Percentiles rank a stretch among this genome's conserved stretches.
These are phyloP conservation scores for Drosophila kuntzei DNA, from an alignment of 2,888 invertebrate genomes.

Conservation along the genomic window DNA sequence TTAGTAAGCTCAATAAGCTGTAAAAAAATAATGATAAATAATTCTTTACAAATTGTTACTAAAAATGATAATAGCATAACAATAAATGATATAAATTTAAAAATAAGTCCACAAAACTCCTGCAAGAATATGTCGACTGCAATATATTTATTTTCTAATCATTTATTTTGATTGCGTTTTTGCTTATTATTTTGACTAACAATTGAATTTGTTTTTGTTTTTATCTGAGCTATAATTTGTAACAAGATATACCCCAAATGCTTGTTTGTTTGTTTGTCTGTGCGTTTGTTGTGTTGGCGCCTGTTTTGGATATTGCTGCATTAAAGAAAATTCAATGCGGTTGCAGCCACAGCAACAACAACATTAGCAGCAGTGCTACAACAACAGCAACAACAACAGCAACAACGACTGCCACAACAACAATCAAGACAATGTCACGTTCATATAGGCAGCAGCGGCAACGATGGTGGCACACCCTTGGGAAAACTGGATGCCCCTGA, in stretches of 20 bases:
- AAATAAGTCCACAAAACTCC: not conserved
- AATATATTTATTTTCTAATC: constrained; percentile 1
- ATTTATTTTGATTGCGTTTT: constrained; percentile 14
- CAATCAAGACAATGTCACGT: constrained; percentile 91
- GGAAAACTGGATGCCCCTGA: constrained; percentile 88
- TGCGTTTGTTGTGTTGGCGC: constrained; percentile 84
- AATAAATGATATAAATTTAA: not conserved
- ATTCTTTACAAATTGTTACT: not conserved
- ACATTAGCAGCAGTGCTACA: constrained; percentile 28
- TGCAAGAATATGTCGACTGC: not conserved
- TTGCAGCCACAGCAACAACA: constrained; percentile 71
- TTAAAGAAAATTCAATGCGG: constrained; percentile 85
- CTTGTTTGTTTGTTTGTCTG: constrained; percentile 67
- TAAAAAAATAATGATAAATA: no score
- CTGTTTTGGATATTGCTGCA: constrained; percentile 84
- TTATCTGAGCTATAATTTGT: constrained; percentile 38
- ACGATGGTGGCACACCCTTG: constrained; percentile 86
- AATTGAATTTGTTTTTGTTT: constrained; percentile 26
- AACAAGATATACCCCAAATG: constrained; percentile 30
- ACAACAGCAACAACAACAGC: constrained; percentile 55
- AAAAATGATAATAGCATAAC: not conserved
- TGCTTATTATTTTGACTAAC: constrained; percentile 52
- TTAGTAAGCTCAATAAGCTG: no score
- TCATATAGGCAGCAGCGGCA: constrained; percentile 93
- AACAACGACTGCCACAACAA: constrained; percentile 62